Conservation (phyloP, 2,797 vertebrate genomes). For the Siniperca undulata region DNA sequence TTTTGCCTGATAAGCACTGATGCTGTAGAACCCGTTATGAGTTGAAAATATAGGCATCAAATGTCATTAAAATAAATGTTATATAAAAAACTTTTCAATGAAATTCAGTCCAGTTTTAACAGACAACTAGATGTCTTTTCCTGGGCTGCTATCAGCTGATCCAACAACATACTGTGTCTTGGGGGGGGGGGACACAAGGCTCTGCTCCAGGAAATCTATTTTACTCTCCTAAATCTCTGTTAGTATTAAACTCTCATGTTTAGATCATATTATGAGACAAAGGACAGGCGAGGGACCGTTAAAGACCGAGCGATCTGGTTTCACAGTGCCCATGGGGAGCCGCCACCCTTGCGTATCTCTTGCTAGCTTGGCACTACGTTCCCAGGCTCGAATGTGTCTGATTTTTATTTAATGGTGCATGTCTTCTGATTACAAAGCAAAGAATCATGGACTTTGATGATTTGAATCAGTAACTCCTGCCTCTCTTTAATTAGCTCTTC, state of each 20-base stretch:
- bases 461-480: too few species aligned
- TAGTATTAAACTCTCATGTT: background rate
- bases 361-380: background rate
- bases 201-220: background rate
- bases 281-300: background rate
- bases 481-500: too few species aligned
- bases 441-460: background rate
- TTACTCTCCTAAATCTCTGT: background rate
- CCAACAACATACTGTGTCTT: too few species aligned
- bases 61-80: background rate
- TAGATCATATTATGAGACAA: background rate
- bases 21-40: background rate
- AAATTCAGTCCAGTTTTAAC: background rate
- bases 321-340: background rate
- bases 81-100: background rate
- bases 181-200: too few species aligned
- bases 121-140: background rate
- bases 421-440: background rate
- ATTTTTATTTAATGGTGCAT: background rate
- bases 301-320: background rate
- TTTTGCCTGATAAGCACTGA: too few species aligned
- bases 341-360: background rate
- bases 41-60: background rate
- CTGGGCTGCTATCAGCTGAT: background rate
- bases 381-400: background rate